A percentile compares a stretch with the other conserved stretches of the same genome.
These are phyloP conservation scores for Trochalopteron elliotii DNA, from an alignment of 2,113 vertebrate species.

Conservation along the genomic window DNA sequence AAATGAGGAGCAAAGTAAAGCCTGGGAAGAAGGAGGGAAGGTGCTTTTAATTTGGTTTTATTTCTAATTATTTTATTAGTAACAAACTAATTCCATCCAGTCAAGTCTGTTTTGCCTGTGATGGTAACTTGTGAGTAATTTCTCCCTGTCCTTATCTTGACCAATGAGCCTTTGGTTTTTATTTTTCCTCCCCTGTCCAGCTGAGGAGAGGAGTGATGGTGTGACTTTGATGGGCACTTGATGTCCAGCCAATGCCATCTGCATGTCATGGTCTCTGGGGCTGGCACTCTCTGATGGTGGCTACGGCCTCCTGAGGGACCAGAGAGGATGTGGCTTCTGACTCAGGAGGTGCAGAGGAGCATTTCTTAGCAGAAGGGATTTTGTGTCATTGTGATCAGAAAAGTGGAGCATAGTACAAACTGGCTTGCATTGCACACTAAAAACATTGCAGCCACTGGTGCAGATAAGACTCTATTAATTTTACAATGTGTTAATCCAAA, in stretches of 20 bases:
- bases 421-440: neutral
- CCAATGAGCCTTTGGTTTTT: neutral
- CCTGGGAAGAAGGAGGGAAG: neutral
- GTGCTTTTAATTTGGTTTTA: neutral
- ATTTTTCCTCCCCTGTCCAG: neutral
- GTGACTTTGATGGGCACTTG: neutral
- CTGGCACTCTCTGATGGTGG: neutral
- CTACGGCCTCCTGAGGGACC: neutral
- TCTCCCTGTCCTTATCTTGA: neutral
- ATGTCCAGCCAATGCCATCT: neutral
- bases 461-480: neutral
- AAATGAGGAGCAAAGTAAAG: neutral
- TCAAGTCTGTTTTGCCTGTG: neutral
- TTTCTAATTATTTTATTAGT: neutral
- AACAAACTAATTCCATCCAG: neutral
- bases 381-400: neutral
- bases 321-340: neutral
- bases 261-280: accelerated
- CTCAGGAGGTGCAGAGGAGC: neutral
- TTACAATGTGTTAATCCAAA: neutral
- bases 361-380: neutral
- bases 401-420: neutral
- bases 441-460: neutral
- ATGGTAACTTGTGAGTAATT: neutral
- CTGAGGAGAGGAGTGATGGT: neutral